Conservation (phyloP, 2,888 invertebrate species). For the Drosophila formosana region DNA sequence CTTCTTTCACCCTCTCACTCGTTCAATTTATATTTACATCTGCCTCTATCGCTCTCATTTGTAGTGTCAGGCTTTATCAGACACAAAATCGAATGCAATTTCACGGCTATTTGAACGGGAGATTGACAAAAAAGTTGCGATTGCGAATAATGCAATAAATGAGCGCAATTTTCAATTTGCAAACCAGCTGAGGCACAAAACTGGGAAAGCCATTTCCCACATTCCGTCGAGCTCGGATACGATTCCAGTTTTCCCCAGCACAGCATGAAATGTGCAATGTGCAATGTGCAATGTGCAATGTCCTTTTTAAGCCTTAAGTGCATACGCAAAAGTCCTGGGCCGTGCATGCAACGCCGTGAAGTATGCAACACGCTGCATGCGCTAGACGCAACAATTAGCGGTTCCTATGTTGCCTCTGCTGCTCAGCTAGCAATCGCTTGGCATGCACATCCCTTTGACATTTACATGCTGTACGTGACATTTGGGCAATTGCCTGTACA, state of each 20-base stretch:
- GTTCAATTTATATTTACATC: constrained; percentile 4
- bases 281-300: constrained; percentile 5
- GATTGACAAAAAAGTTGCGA: constrained; percentile 33
- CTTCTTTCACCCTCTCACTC: constrained; percentile 3
- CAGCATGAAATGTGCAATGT: constrained; percentile 3
- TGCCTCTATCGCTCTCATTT: background rate
- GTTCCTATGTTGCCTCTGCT: constrained; percentile 17
- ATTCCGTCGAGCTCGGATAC: constrained; percentile 2
- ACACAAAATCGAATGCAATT: constrained; percentile 72
- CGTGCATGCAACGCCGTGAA: constrained; percentile 27
- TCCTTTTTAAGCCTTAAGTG: constrained; percentile 57
- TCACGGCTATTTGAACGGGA: constrained; percentile 73
- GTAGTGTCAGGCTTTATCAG: constrained; percentile 39
- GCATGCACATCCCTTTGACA: constrained; percentile 44
- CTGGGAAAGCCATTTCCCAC: constrained; percentile 24
- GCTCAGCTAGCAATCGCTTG: constrained; percentile 1
- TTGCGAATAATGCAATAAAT: constrained; percentile 73
- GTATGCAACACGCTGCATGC: constrained; percentile 52
- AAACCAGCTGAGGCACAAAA: constrained; percentile 77
- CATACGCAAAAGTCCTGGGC: constrained; percentile 37
- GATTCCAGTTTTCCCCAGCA: background rate
- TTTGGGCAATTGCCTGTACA: constrained; percentile 69
- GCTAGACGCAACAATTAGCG: constrained; percentile 71
- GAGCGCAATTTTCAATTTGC: constrained; percentile 75
- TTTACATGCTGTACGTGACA: constrained; percentile 74